Conservation (phyloP, 2,113 vertebrate genomes). For the Platichthys flesus region DNA sequence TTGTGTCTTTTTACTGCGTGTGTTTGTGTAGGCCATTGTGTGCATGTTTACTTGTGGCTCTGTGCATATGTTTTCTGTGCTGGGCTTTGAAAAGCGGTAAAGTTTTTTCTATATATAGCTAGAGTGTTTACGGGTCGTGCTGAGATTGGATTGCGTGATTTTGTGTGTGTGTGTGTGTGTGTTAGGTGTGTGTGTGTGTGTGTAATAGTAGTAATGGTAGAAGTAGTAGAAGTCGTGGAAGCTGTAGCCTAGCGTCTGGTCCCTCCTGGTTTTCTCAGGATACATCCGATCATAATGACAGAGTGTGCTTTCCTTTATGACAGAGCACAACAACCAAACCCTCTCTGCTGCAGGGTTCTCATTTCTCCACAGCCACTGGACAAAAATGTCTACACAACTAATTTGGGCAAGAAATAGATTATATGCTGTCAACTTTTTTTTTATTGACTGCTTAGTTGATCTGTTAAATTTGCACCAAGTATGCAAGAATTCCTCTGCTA, state of each 20-base stretch:
- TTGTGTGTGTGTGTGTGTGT: neutral
- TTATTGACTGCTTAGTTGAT: neutral
- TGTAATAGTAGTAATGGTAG: neutral
- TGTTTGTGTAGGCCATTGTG: constrained; percentile 21
- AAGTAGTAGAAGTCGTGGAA: neutral
- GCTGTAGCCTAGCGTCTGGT: constrained; percentile 4
- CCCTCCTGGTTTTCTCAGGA: constrained; percentile 51
- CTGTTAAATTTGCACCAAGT: constrained; percentile 2
- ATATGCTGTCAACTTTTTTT: neutral
- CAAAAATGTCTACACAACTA: constrained; percentile 40
- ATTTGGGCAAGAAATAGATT: constrained; percentile 9
- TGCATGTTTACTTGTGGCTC: constrained; percentile 24
- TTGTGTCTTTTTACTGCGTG: neutral
- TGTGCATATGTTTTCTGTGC: neutral
- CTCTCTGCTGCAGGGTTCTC: constrained; percentile 42
- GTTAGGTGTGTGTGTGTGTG: neutral
- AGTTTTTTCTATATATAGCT: constrained; percentile 7
- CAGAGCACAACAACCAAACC: constrained; percentile 57
- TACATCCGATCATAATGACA: constrained; percentile 71
- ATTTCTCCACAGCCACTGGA: constrained; percentile 33
- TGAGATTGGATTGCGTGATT: constrained; percentile 14
- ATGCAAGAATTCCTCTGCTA: neutral
- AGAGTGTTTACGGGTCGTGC: constrained; percentile 14
- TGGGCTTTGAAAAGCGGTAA: constrained; percentile 17
- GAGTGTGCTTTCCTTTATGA: constrained; percentile 62